Conservation (phyloP, 1,140 invertebrate species). For the Drosophila micromelanica region DNA sequence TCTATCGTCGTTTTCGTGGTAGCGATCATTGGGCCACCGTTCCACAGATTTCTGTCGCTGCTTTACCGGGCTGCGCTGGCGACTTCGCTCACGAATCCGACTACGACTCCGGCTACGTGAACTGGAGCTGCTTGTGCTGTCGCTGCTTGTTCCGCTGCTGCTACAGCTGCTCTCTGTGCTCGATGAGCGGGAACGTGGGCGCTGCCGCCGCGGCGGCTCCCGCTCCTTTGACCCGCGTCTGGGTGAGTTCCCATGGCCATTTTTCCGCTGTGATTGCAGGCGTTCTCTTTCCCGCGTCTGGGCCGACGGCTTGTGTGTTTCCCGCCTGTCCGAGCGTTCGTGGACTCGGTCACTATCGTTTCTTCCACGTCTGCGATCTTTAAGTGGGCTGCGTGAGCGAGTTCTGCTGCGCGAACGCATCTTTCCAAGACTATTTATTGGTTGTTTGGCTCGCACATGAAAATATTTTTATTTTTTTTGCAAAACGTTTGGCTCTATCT, state of each 20-base stretch:
- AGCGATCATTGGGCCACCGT: slow-evolving; percentile 84
- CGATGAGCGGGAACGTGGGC: slow-evolving; percentile 33
- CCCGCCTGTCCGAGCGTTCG: slow-evolving; percentile 24
- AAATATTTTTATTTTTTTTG: slow-evolving; percentile 2
- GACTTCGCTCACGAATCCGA: neutral
- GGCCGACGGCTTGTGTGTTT: slow-evolving; percentile 3
- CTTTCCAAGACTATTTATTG: slow-evolving; percentile 1
- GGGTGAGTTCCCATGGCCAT: neutral
- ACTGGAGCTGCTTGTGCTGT: slow-evolving; percentile 19
- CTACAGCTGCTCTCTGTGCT: slow-evolving; percentile 28
- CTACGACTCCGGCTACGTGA: slow-evolving; percentile 23
- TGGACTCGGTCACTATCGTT: slow-evolving; percentile 25
- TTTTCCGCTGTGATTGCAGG: slow-evolving; percentile 16
- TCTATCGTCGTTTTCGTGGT: slow-evolving; percentile 60
- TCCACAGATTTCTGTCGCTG: slow-evolving; percentile 53
- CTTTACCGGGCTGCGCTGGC: slow-evolving; percentile 28
- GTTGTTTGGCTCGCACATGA: neutral
- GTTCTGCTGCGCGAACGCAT: slow-evolving; percentile 65
- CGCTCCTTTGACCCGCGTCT: slow-evolving; percentile 19
- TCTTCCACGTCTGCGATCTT: slow-evolving; percentile 27
- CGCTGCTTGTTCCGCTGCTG: slow-evolving; percentile 23
- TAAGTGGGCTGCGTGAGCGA: slow-evolving; percentile 48
- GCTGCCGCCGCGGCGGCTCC: slow-evolving; percentile 7
- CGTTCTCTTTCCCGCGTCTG: slow-evolving; percentile 26
- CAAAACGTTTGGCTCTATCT: slow-evolving; percentile 29